Evolutionary conservation across 2,113 vertebrate species (phyloP).

Genomic region (Eudyptes chrysolophus): DNA sequence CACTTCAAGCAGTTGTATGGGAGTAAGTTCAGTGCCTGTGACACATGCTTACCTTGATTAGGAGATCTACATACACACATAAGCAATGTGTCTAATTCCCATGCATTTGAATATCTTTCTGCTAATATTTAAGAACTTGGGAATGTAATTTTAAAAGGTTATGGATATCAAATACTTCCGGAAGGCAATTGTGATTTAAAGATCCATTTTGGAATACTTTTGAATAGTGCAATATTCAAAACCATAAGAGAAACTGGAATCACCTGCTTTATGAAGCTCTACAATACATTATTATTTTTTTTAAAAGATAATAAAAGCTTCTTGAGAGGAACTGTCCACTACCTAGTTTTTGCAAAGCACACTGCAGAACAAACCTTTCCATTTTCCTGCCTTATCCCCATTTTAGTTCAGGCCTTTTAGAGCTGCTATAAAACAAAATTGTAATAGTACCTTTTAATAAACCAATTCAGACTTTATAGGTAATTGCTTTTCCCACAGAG

Average conservation of each 20-base stretch:
- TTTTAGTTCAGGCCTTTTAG: not conserved
- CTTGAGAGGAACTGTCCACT: not conserved
- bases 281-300: not conserved
- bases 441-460: conserved; percentile 21
- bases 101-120: not conserved
- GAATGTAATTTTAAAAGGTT: not conserved
- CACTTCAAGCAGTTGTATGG: not conserved
- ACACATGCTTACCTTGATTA: not conserved
- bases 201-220: not conserved
- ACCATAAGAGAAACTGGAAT: not conserved
- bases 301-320: not conserved
- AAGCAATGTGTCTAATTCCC: not conserved
- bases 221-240: not conserved
- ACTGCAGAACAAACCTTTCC: not conserved
- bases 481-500: not conserved
- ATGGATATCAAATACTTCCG: not conserved
- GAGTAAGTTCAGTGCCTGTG: not conserved
- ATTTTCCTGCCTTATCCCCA: not conserved
- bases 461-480: not conserved
- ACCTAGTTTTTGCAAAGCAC: not conserved
- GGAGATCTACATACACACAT: not conserved
- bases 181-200: not conserved
- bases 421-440: not conserved
- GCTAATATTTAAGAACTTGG: not conserved
- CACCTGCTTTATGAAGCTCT: not conserved